Base-by-base conservation (phyloP, 2,113 vertebrate genomes). In the Camelus dromedarius region DNA sequence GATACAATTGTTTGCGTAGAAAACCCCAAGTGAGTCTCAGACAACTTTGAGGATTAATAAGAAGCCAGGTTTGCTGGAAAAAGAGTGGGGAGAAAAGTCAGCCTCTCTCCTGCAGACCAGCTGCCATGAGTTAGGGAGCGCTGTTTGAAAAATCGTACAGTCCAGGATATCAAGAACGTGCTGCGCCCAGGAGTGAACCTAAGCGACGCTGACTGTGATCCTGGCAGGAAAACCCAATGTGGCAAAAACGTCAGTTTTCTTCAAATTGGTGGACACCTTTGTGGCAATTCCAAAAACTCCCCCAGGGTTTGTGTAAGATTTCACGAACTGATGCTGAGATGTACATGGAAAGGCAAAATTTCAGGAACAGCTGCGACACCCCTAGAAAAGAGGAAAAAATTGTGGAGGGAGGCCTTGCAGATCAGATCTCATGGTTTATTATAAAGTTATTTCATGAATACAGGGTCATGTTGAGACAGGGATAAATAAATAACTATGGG, bases 41-140 rank as follows among this genome's bases (percentile, higher is more conserved):
- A 4, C 54, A n/a, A 46, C 46, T n/a, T 2, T 38, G 4, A 4
- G 64, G 67, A 4, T 9, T 3, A 16, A 10, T 7, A 46, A 1
- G 32, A 16, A 3, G 67, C 35, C 35, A 2, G 5, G 62, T 26
- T 26, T 26, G 8, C 80, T 2, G 26, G n/a, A n/a, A n/a, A 72
- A 15, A n/a, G 14, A 7, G 22, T 0, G 1, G 19, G 1, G 19
- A 4, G 18, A 0, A 2, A 52, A 18, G 30, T 13, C 22, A 1
- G 0, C 8, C 32, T 19, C 6, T 0, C 19, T n/a, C 75, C 20
- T 19, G 3, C 6, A 26, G 38, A 30, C 50, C 13, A 3, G 0
- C 38, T 8, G 5, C 30, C 11, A 0, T 0, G 50, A 15, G 38
- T 15, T 2, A 32, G 70, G 79, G 35, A 6, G 30, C 0, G 16